Evolutionary conservation across 1,140 invertebrate species (phyloP).

Genomic region (Brachionus calyciflorus): DNA sequence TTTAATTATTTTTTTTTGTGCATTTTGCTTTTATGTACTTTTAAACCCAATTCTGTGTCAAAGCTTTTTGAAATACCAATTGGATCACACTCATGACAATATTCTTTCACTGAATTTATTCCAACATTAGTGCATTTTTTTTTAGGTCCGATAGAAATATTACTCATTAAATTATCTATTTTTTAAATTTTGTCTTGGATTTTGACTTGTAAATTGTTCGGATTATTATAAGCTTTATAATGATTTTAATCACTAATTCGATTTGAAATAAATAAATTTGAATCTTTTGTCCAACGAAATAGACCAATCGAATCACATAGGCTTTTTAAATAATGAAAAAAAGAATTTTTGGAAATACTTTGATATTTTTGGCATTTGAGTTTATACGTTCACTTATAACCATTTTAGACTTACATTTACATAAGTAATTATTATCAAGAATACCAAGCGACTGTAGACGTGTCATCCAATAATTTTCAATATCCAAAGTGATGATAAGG

Average conservation of each 20-base stretch:
- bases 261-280: background rate
- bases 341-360: no score
- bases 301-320: no score
- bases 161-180: background rate
- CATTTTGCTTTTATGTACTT: conserved; percentile 19
- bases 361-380: no score
- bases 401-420: no score
- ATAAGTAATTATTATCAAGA: no score
- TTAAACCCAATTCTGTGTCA: background rate
- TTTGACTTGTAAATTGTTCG: background rate
- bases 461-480: no score
- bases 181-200: background rate
- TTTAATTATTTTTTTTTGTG: conserved; percentile 11
- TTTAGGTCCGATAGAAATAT: background rate
- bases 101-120: background rate
- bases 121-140: conserved; percentile 6
- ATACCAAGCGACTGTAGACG: no score
- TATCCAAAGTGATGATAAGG: no score
- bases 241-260: background rate
- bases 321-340: no score
- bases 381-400: no score
- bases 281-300: no score
- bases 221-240: background rate
- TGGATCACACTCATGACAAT: background rate
- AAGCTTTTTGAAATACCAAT: no score